Evolutionary conservation across 2,113 vertebrate species (phyloP).

Genomic region (Caretta caretta): DNA sequence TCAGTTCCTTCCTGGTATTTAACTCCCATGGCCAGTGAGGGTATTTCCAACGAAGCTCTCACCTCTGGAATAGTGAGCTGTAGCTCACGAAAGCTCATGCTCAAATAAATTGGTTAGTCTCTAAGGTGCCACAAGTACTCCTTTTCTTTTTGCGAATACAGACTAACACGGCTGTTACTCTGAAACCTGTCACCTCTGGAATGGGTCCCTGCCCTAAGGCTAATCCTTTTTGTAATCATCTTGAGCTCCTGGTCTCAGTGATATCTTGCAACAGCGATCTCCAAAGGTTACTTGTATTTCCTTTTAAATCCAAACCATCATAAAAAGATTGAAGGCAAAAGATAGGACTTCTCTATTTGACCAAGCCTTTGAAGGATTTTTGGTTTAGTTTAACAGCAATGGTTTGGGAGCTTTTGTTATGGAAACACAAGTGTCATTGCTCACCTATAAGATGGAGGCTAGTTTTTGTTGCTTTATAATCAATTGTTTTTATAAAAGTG

Average conservation of each 20-base stretch:
- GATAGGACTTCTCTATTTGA: background rate
- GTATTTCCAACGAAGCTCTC: background rate
- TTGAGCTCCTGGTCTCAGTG: background rate
- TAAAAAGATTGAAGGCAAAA: background rate
- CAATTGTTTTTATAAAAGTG: background rate
- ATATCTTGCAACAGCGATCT: background rate
- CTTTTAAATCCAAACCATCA: background rate
- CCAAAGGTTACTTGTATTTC: background rate
- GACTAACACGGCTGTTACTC: too few species aligned
- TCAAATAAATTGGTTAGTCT: too few species aligned
- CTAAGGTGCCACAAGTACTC: too few species aligned
- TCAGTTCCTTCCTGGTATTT: background rate
- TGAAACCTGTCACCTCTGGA: background rate
- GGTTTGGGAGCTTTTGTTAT: background rate
- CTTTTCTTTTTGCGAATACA: too few species aligned
- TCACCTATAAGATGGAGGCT: background rate
- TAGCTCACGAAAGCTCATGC: too few species aligned
- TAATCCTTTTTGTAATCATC: background rate
- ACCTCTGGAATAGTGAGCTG: conserved; percentile 5
- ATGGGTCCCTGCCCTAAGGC: background rate
- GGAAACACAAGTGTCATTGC: background rate
- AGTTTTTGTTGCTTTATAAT: background rate
- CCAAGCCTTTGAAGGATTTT: background rate
- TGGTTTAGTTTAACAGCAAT: background rate
- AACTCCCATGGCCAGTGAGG: background rate